Base-by-base conservation (phyloP, 2,113 vertebrate genomes). In the Nibea albiflora region DNA sequence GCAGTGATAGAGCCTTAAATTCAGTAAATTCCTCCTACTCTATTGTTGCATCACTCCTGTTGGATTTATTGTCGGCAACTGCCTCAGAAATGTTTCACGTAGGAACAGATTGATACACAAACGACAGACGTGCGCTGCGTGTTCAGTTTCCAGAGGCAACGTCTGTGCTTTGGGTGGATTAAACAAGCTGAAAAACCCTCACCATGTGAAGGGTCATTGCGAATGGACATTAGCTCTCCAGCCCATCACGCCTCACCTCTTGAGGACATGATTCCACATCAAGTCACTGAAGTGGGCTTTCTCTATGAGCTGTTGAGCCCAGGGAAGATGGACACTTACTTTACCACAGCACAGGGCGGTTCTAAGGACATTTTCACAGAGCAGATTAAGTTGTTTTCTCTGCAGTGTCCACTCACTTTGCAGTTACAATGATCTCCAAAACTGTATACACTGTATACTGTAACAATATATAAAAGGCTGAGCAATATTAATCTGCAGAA, bases 201-300 rank as follows among this genome's bases (percentile, higher is more conserved):
- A 58, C 6, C 1, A 19, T 52, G 46, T 58, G 42, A 74, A 54
- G 1, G 52, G 54, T 72, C 16, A 20, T 12, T 47, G 58, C 17
- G 50, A 31, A 20, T 44, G 35, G 63, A 57, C 6, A 12, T 10
- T 52, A 54, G 56, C 56, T 63, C 50, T 66, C 72, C 42, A 56
- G 24, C 62, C 16, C 1, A 0, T 68, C 62, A 68, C 50, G 70
- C 26, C 54, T 81, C 2, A 17, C 73, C 66, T 56, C 78, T 56
- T 71, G 68, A 83, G 56, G 65, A 17, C 11, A 19, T 24, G 15
- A 80, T 63, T 57, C 66, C 78, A 52, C 1, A 49, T 68, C 47
- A 35, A n/a, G 10, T 49, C 3, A 4, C 53, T 81, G 46, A 74
- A 85, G 84, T 83, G 28, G 58, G 58, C 66, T 54, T 70, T 68